A percentile compares a stretch with the other conserved stretches of the same genome.
phyloP scores from a whole-genome alignment of 2,888 invertebrate species.

The Synanthedon vespiformis region DNA sequence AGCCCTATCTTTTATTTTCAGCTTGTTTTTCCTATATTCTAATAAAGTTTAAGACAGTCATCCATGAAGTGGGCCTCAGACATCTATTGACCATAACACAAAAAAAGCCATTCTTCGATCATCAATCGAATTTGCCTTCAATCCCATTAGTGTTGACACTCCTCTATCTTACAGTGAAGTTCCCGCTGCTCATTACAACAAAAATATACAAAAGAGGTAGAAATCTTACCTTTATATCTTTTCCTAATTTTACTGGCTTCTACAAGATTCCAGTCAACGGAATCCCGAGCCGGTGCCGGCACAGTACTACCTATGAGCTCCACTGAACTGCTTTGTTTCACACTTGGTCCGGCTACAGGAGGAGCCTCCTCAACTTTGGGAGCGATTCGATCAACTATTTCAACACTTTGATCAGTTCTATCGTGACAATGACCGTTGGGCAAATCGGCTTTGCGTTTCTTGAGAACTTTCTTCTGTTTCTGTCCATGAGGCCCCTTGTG shows the following conservation, averaged over 20 bases:
- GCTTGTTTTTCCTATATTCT: no score
- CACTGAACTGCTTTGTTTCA: constrained; percentile 50
- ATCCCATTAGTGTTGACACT: no score
- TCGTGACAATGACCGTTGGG: constrained; percentile 39
- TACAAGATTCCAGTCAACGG: constrained; percentile 61
- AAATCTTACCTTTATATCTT: constrained; percentile 53
- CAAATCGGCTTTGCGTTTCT: constrained; percentile 40
- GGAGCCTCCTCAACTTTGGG: constrained; percentile 26
- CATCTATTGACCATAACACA: no score
- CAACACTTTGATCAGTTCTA: constrained; percentile 45
- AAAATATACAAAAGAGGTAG: neutral
- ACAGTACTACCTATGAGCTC: constrained; percentile 57
- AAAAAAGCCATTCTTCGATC: no score
- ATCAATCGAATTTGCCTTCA: no score
- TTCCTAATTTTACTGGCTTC: constrained; percentile 71
- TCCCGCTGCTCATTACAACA: no score
- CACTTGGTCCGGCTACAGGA: constrained; percentile 43
- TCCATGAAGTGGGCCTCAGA: no score
- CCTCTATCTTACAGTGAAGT: no score
- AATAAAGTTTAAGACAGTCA: no score
- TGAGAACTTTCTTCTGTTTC: constrained; percentile 44
- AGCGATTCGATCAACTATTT: constrained; percentile 36
- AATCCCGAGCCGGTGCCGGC: constrained; percentile 53
- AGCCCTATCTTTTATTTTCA: no score
- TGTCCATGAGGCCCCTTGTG: constrained; percentile 49